These are phyloP conservation scores for Agelaius tricolor DNA, from an alignment of 2,113 vertebrate genomes.

Conservation along the genomic window DNA sequence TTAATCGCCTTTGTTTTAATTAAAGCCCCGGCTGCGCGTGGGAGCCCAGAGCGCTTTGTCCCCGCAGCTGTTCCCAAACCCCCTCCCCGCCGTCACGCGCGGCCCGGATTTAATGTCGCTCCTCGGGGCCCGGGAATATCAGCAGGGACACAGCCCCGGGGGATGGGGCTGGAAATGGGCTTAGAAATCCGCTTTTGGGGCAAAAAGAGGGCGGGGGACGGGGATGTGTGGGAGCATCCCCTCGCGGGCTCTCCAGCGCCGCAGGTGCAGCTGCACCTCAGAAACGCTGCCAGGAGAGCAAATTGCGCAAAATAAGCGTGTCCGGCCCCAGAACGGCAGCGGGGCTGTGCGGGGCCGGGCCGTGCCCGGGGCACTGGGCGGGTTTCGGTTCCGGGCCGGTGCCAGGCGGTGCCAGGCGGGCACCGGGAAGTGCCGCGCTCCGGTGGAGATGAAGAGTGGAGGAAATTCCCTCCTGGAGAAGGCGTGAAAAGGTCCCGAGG, in stretches of 20 bases:
- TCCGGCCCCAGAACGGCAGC: rapidly evolving
- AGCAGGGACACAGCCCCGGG: rapidly evolving
- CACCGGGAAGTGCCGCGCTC: not conserved
- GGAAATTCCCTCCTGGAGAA: not conserved
- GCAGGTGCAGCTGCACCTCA: not conserved
- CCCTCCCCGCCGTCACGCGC: not conserved
- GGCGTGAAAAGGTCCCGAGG: not conserved
- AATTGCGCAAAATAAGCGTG: rapidly evolving
- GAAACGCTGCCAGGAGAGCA: rapidly evolving
- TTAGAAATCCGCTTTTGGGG: not conserved
- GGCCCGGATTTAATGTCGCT: not conserved
- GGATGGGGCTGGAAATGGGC: not conserved
- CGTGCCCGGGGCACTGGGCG: not conserved
- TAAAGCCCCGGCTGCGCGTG: not conserved
- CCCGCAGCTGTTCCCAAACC: not conserved
- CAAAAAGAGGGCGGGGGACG: rapidly evolving
- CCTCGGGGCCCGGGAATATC: not conserved
- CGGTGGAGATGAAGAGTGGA: not conserved
- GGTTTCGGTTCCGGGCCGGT: not conserved
- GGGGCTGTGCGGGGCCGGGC: not conserved
- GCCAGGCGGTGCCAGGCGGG: not conserved
- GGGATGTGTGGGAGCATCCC: rapidly evolving
- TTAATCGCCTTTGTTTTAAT: not conserved
- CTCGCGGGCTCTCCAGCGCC: not conserved
- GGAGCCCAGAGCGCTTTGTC: not conserved